Conservation (phyloP, 2,888 invertebrate species). For the Drosophila anomelani region DNA sequence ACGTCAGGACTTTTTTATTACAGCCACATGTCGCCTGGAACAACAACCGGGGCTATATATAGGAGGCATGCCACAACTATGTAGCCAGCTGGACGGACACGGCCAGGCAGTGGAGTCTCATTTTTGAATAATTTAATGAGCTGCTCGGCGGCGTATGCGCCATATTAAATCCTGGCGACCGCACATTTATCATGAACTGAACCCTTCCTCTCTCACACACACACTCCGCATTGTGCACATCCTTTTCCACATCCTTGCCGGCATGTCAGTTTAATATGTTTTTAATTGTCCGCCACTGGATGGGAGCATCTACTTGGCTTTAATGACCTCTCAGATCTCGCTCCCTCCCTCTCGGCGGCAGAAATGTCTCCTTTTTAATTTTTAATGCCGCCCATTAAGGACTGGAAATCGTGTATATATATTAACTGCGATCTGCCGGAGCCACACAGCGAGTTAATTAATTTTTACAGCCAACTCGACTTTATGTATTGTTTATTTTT, state of each 20-base stretch:
- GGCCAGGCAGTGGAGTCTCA: constrained; percentile 43
- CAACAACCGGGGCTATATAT: constrained; percentile 2
- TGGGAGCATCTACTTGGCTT: constrained; percentile 45
- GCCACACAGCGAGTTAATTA: constrained; percentile 71
- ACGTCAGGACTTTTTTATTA: constrained; percentile 42
- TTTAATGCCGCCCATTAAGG: constrained; percentile 66
- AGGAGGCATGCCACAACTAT: constrained; percentile 33
- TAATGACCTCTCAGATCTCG: constrained; percentile 52
- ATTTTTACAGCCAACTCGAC: constrained; percentile 57
- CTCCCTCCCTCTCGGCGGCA: not conserved
- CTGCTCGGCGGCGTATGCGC: constrained; percentile 43
- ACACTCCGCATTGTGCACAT: not conserved
- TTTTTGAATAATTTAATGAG: constrained; percentile 74
- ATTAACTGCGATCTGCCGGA: constrained; percentile 20
- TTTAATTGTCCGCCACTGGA: constrained; percentile 69
- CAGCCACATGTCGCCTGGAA: constrained; percentile 47
- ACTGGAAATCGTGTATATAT: constrained; percentile 31
- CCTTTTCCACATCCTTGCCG: constrained; percentile 10
- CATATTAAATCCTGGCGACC: constrained; percentile 66
- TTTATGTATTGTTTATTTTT: constrained; percentile 17
- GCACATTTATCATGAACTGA: constrained; percentile 70
- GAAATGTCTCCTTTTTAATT: constrained; percentile 47
- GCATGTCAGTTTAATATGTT: constrained; percentile 67
- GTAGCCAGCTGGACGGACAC: constrained; percentile 23
- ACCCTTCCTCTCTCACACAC: constrained; percentile 22